Conservation (phyloP, 1,140 invertebrate genomes). For the Trichonephila clavata region DNA sequence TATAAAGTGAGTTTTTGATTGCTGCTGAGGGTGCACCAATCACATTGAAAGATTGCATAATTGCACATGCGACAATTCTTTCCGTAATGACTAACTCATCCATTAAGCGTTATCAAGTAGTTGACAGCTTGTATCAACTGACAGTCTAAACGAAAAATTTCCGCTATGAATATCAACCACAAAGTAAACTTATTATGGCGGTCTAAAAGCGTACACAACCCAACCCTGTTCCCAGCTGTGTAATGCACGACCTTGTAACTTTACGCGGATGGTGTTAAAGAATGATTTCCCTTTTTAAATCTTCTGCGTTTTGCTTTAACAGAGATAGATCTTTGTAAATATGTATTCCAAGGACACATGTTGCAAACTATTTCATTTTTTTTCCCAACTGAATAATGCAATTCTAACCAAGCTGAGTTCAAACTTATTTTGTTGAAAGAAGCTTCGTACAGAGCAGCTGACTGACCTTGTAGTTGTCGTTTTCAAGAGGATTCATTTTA, state of each 20-base stretch:
- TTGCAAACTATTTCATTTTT: conserved; percentile 25
- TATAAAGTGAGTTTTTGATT: background rate
- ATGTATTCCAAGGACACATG: conserved; percentile 37
- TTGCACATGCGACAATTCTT: background rate
- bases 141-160: conserved; percentile 19
- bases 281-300: conserved; percentile 24
- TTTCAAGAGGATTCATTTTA: background rate
- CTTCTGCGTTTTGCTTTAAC: background rate
- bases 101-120: conserved; percentile 13
- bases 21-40: background rate
- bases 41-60: background rate
- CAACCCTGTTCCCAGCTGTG: conserved; percentile 9
- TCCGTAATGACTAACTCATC: background rate
- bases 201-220: background rate
- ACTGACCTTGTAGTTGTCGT: background rate
- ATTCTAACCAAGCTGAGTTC: background rate
- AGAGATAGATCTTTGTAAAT: conserved; percentile 48
- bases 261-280: conserved; percentile 21
- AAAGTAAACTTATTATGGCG: conserved; percentile 33
- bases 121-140: conserved; percentile 13
- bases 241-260: conserved; percentile 35
- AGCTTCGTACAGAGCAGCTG: background rate
- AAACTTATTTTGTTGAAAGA: background rate
- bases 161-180: conserved; percentile 6
- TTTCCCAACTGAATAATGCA: background rate